Evolutionary conservation across 2,888 invertebrate species (phyloP).

Genomic region (Tortricodes alternella): DNA sequence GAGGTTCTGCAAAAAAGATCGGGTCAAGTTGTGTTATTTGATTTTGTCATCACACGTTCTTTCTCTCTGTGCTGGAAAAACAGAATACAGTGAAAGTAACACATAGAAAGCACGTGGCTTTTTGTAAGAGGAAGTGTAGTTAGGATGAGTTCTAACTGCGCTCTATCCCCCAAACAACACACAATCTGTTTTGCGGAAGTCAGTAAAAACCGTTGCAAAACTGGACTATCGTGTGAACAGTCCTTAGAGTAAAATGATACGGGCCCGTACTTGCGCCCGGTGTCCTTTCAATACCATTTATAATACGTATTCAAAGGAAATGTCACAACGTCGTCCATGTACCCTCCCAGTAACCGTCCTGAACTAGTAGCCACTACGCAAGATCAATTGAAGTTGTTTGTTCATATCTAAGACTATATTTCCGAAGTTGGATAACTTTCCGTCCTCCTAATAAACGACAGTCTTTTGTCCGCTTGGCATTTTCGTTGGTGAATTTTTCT

Average conservation of each 20-base stretch:
- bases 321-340: neutral
- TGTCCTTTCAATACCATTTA: slow-evolving; percentile 12
- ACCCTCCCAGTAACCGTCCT: neutral
- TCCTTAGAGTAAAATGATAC: neutral
- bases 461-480: neutral
- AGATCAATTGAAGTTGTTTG: slow-evolving; percentile 9
- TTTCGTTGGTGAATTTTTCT: slow-evolving; percentile 6
- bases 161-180: too few species aligned
- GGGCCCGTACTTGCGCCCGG: slow-evolving; percentile 5
- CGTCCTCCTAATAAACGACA: slow-evolving; percentile 11
- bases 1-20: too few species aligned
- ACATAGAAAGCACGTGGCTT: too few species aligned
- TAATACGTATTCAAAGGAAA: slow-evolving; percentile 2
- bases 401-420: neutral
- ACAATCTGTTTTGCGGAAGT: too few species aligned
- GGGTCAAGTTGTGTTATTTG: too few species aligned
- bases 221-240: too few species aligned
- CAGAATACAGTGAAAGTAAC: too few species aligned
- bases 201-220: too few species aligned
- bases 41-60: too few species aligned
- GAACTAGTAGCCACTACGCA: neutral
- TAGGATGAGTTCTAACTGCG: too few species aligned
- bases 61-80: too few species aligned
- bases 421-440: neutral
- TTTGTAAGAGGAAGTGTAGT: too few species aligned